These are phyloP conservation scores for Athalia rosae DNA, from an alignment of 2,888 invertebrate genomes.

Conservation along the genomic window DNA sequence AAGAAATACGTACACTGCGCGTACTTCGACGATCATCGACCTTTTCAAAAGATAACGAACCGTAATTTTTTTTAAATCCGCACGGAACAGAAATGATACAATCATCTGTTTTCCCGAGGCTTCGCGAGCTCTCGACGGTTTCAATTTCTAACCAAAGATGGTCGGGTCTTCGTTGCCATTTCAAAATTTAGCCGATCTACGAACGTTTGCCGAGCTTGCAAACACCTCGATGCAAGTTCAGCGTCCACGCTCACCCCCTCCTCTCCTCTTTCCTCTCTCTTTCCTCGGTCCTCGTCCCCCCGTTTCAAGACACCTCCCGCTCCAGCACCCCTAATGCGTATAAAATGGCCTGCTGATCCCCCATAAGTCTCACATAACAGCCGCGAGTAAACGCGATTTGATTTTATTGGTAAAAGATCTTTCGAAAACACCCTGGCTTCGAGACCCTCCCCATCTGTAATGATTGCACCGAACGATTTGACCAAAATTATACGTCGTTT, in stretches of 20 bases:
- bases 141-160: too few relatives aligned
- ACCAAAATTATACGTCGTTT: not conserved
- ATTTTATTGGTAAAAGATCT: conserved; percentile 38
- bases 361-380: conserved; percentile 39
- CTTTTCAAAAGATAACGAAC: too few relatives aligned
- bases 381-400: conserved; percentile 36
- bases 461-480: not conserved
- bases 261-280: conserved; percentile 4
- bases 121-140: too few relatives aligned
- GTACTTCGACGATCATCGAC: too few relatives aligned
- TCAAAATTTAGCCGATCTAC: too few relatives aligned
- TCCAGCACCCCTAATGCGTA: conserved; percentile 34
- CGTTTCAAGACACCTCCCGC: conserved; percentile 5
- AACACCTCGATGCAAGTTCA: too few relatives aligned
- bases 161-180: too few relatives aligned
- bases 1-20: too few relatives aligned
- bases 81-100: too few relatives aligned
- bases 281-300: conserved; percentile 20
- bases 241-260: too few relatives aligned
- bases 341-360: conserved; percentile 40
- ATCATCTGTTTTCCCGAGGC: too few relatives aligned
- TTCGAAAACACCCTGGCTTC: not conserved
- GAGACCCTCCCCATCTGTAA: not conserved
- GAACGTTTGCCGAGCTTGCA: conserved; percentile 18
- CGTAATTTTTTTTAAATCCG: too few relatives aligned